Evolutionary conservation across 2,888 invertebrate genomes (phyloP).

Genomic region (Yponomeuta evonymella): DNA sequence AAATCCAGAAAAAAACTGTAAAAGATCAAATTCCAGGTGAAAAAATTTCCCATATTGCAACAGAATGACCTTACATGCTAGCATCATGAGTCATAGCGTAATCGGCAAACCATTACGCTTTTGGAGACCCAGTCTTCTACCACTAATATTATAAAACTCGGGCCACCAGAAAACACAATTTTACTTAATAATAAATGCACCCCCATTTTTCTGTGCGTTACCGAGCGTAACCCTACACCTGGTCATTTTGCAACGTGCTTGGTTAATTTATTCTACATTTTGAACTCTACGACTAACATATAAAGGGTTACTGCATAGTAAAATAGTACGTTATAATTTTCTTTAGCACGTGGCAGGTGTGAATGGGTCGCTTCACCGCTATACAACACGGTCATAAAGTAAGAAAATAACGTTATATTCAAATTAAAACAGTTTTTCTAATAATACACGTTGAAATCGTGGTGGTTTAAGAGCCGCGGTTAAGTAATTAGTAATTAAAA

Average conservation of each 20-base stretch:
- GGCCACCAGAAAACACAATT: background rate
- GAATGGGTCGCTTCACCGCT: conserved; percentile 21
- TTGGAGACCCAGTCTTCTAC: background rate
- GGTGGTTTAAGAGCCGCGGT: too few species aligned
- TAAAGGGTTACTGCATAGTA: background rate
- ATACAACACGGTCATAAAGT: too few species aligned
- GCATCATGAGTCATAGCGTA: conserved; percentile 38
- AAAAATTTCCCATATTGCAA: background rate
- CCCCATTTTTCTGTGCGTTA: conserved; percentile 42
- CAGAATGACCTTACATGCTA: conserved; percentile 39
- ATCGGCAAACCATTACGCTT: background rate
- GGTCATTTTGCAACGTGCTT: conserved; percentile 31
- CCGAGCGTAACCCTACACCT: conserved; percentile 59
- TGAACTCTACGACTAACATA: background rate
- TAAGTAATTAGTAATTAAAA: too few species aligned
- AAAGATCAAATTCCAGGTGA: background rate
- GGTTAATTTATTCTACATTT: background rate
- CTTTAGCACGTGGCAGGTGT: conserved; percentile 36
- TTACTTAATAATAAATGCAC: conserved; percentile 29
- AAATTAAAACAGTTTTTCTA: too few species aligned
- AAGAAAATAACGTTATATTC: too few species aligned
- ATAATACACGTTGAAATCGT: too few species aligned
- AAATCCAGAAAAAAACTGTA: background rate
- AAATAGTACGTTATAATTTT: background rate
- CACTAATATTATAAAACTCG: background rate